Conservation (phyloP, 2,113 vertebrate species). For the Isichthys henryi region DNA sequence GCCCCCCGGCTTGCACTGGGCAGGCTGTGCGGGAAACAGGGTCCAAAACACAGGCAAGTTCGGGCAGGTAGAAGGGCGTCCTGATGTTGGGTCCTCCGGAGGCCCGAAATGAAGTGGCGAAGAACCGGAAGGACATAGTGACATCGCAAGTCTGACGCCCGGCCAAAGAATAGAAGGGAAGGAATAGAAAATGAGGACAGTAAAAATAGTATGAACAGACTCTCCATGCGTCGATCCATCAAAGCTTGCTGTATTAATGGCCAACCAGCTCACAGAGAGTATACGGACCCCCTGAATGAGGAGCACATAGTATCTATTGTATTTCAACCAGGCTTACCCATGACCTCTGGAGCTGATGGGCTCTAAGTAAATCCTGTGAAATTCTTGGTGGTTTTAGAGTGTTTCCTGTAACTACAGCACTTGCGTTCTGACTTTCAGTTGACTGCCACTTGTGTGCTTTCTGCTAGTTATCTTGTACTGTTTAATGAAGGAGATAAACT, state of each 20-base stretch:
- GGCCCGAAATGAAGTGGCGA: background rate
- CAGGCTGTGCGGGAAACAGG: background rate
- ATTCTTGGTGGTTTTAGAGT: background rate
- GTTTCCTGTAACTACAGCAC: background rate
- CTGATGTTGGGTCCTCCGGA: background rate
- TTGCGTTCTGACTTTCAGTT: background rate
- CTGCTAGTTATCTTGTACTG: background rate
- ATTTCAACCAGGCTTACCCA: background rate
- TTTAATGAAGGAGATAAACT: background rate
- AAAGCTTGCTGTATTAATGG: background rate
- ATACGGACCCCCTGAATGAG: background rate
- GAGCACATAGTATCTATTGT: background rate
- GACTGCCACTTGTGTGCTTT: background rate
- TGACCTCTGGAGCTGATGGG: background rate
- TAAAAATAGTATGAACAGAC: background rate
- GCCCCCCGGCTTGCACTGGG: background rate
- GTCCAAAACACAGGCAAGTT: background rate
- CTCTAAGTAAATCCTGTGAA: background rate
- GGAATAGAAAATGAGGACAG: background rate
- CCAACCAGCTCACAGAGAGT: background rate
- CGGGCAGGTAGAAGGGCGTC: background rate
- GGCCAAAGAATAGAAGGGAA: background rate
- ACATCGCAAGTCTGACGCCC: background rate
- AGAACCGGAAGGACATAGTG: background rate
- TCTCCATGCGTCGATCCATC: background rate